Conservation (phyloP, 2,113 vertebrate species). For the Dipodomys ordii region DNA sequence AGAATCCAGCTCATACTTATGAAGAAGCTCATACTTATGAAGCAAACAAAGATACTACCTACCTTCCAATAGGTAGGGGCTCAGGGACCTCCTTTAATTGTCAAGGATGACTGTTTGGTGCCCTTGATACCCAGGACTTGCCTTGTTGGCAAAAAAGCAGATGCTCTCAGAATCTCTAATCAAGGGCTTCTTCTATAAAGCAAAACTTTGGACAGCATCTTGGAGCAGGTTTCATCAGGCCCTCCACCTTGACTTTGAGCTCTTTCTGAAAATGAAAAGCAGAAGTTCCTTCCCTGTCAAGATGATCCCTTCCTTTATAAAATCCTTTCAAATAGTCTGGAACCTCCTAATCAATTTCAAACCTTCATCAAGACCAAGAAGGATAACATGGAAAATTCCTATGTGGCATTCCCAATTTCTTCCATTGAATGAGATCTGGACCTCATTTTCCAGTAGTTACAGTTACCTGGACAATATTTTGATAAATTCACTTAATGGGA, state of each 20-base stretch:
- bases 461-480: slow-evolving; percentile 46
- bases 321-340: slow-evolving; percentile 31
- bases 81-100: background rate
- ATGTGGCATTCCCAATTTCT: background rate
- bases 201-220: background rate
- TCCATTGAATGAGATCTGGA: slow-evolving; percentile 26
- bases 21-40: slow-evolving; percentile 1
- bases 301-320: slow-evolving; percentile 28
- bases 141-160: background rate
- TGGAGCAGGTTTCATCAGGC: slow-evolving; percentile 37
- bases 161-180: slow-evolving; percentile 19
- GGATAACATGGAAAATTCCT: background rate
- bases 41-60: slow-evolving; percentile 5
- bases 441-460: background rate
- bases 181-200: background rate
- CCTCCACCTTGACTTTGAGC: background rate
- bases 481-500: slow-evolving; percentile 27
- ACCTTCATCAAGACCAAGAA: slow-evolving; percentile 17
- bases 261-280: slow-evolving; percentile 55
- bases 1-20: background rate
- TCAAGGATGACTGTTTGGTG: background rate
- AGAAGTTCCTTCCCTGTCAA: slow-evolving; percentile 1
- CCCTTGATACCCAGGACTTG: background rate
- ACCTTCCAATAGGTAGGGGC: background rate
- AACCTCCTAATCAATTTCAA: slow-evolving; percentile 1